Base-by-base conservation (phyloP, 2,888 invertebrate species). In the Meteorus colon region DNA sequence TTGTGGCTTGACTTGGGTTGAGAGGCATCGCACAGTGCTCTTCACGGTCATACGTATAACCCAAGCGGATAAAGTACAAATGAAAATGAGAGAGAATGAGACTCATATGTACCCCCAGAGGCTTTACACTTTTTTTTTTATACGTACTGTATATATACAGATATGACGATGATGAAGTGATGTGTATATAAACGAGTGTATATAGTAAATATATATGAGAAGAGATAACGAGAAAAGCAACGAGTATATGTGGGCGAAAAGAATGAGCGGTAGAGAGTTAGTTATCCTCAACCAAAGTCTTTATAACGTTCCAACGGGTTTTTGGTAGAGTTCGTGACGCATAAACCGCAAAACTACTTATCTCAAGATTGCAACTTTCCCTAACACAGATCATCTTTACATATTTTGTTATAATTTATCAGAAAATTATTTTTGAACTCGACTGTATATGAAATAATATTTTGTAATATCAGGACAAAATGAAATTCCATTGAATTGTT, bases 321-420 rank as follows among this genome's bases (percentile, higher is more conserved):
- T 78, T 74, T 71, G 74, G 62, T 48, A 74, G 69, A 73, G 63
- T 70, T 66, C 66, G 67, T 69, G 73, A 69, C 66, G 65, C 59
- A 45, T 41, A 69, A 77, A 78, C 79, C 79, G 77, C 81, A 78
- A 77, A 79, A 80, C 74, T 71, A 71, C 48, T 62, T 37, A n/a
- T 24, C 3, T 24, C 12, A 12, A 65, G 29, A 19, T 69, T 48
- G 59, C 65, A 67, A 77, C 69, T 55, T 63, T 60, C 37, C 14
- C 48, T 41, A 24, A 16, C 27, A 45, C 59, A 41, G 34, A 34
- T 51, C 41, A 34, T 55, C 24, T 70, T 37, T 55, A 14, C 41
- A n/a, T 41, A 55, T 71, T 24, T 37, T 60, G 4, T 12, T 12
- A 41, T 41, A 41, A 41, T 41, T 41, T 12, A 41, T 41, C 12